phyloP scores from a whole-genome alignment of 2,797 vertebrate genomes.

The Capromys pilorides region DNA sequence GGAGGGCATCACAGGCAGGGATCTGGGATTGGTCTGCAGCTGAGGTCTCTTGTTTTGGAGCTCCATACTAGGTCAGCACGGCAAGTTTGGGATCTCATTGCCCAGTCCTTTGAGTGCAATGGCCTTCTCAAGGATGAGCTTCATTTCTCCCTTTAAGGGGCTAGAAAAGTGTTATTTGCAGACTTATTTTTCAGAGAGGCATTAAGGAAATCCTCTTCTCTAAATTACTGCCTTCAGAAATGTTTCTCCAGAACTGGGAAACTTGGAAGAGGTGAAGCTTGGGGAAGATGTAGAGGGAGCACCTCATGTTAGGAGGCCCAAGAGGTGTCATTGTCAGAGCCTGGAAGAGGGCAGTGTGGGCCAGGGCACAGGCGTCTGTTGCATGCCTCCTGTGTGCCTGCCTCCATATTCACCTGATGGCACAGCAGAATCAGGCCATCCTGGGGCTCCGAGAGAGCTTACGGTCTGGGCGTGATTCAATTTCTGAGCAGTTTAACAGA shows the following conservation, averaged over 20 bases:
- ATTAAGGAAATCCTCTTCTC: not conserved
- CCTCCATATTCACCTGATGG: not conserved
- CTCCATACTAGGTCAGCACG: not conserved
- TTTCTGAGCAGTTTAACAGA: not conserved
- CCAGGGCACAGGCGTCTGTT: not conserved
- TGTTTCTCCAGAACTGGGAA: not conserved
- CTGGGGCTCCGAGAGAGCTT: not conserved
- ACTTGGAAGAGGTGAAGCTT: not conserved
- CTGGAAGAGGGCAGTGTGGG: not conserved
- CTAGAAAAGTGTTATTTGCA: not conserved
- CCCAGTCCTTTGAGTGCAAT: not conserved
- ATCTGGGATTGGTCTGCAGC: not conserved
- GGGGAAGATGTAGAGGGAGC: not conserved
- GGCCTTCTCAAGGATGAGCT: not conserved
- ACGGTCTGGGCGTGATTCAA: not conserved
- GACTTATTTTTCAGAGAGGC: not conserved
- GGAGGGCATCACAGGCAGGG: fast-evolving
- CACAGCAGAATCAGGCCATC: not conserved
- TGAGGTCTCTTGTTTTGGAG: not conserved
- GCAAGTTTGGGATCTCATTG: not conserved
- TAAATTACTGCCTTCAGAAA: not conserved
- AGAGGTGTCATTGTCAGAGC: not conserved
- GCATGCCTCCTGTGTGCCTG: not conserved
- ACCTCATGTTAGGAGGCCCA: not conserved
- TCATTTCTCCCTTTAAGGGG: not conserved